Conservation (phyloP, 1,140 invertebrate genomes). For the Brachionus asplanchnoidis region DNA sequence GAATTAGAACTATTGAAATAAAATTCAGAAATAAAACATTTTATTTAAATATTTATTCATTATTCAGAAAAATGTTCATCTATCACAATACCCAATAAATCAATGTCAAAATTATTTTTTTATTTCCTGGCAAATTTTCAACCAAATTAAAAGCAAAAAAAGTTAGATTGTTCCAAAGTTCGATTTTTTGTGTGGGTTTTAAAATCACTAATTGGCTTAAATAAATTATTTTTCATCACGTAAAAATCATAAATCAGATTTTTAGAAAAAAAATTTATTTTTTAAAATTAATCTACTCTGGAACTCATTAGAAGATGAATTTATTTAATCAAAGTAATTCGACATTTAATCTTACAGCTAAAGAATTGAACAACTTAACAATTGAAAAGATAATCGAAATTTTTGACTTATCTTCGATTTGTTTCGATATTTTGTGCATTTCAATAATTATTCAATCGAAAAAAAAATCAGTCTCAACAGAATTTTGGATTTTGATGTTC, state of each 20-base stretch:
- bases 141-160: too few species aligned
- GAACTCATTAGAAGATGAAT: background rate
- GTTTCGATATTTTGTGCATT: background rate
- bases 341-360: background rate
- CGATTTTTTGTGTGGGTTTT: too few species aligned
- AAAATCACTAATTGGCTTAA: background rate
- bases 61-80: too few species aligned
- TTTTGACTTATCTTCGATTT: background rate
- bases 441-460: background rate
- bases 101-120: too few species aligned
- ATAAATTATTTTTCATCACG: background rate
- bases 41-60: too few species aligned
- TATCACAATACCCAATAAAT: too few species aligned
- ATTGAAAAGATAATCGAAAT: background rate
- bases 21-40: too few species aligned
- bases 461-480: background rate
- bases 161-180: too few species aligned
- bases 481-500: background rate
- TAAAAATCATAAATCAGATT: background rate
- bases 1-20: too few species aligned
- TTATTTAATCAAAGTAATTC: background rate
- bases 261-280: background rate
- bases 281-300: background rate
- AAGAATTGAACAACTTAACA: background rate
- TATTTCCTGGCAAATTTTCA: too few species aligned